Evolutionary conservation across 1,140 invertebrate genomes (phyloP), one percentile per base, ranked within the genome.

Genomic region (Drosophila nasuta): DNA sequence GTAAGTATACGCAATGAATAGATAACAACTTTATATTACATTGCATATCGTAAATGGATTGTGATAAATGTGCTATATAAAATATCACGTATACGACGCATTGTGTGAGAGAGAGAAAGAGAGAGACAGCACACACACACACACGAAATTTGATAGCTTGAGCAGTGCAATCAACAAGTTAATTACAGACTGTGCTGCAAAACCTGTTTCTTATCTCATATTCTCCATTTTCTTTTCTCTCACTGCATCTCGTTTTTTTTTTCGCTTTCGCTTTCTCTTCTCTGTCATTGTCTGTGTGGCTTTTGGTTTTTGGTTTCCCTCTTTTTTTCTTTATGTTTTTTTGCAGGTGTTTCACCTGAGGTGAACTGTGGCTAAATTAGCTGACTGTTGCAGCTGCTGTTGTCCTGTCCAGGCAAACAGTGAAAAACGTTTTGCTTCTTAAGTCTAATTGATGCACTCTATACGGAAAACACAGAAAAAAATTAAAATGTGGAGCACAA

Each of bases 371-470:
- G 54, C 54, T 10, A 57, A 57, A 57, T 57, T 57, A 57, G 33
- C 54, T 57, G 54, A 57, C 54, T 43, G 38, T 17, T 43, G 56
- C 57, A 59, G 57, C 38, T 25, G 38, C 38, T 25, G 38, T 58
- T 58, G 8, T 28, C 11, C 56, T 58, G 56, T 58, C 5, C 10
- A 52, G 28, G 11, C n/a, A 33, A 13, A 52, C 25, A 52, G 28
- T 30, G 46, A 49, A 25, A 56, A 56, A 56, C 49, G 28, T 54
- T 54, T 54, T 28, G 35, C 15, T 11, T 41, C 54, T 56, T 48
- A 33, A 46, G 52, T 45, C 20, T 58, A 67, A 67, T 67, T 67
- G 52, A 56, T 67, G 41, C 43, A 35, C 33, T 63, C 41, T 43
- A 13, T n/a, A 10, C 30, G n/a, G 25, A 46, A 17, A 17, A 63